Evolutionary conservation across 2,113 vertebrate species (phyloP), one percentile per base, ranked within the genome.

Genomic region (Nansenia antarctica): DNA sequence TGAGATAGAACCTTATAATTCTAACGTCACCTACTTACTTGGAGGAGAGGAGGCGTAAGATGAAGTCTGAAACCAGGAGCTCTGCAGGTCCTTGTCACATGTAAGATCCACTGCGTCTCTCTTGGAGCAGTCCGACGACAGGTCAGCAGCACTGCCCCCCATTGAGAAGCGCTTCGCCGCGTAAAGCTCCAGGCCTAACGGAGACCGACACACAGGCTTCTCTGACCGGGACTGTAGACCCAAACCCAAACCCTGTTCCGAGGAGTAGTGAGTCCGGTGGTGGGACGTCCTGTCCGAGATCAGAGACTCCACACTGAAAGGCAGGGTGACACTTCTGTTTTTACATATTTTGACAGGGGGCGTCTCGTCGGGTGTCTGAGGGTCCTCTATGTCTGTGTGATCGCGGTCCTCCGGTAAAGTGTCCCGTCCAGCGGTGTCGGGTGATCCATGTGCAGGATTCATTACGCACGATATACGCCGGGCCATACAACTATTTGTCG

Each of bases 261-360:
- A 54, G 26, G 74, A 71, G 11, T 62, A 59, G 57, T 54, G 79
- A 35, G 72, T 87, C 72, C 79, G 67, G 35, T 79, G 67, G 35
- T 79, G 67, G 0, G 69, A 73, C 11, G 79, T 79, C 75, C 82
- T 82, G 82, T 92, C 87, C 1, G 89, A 88, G 72, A 94, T 93
- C 66, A 94, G 86, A 7, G 93, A 92, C 9, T 94, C 91, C 67
- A 95, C 93, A 31, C 94, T 93, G 78, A 94, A 94, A 15, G 93
- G 86, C 58, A 94, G 85, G 39, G 89, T 79, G 42, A 73, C 61
- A 47, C 72, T 74, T 76, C 86, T 90, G 70, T 2, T 73, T 81
- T 90, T 90, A 72, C 80, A 86, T 72, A 82, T 85, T 73, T 83
- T 85, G 47, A 72, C 78, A 34, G 82, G 64, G 42, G 85, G 77